Evolutionary conservation across 1,140 invertebrate genomes (phyloP).

Genomic region (Listronotus oregonensis): DNA sequence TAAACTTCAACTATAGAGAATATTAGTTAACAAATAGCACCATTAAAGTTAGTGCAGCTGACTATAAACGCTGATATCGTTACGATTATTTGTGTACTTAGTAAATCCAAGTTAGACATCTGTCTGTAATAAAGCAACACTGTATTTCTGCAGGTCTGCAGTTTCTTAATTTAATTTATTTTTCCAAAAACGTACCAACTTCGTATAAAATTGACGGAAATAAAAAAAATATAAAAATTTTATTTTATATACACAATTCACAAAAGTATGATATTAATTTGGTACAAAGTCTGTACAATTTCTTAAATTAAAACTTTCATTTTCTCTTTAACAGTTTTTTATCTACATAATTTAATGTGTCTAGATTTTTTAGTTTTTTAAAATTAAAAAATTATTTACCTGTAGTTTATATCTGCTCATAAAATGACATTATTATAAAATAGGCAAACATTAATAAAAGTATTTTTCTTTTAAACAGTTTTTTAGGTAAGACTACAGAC

Average conservation of each 20-base stretch:
- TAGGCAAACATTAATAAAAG: too few relatives aligned
- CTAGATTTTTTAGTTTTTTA: too few relatives aligned
- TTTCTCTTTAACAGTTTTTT: too few relatives aligned
- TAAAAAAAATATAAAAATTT: background rate
- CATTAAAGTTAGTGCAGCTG: constrained; percentile 11
- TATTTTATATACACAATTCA: background rate
- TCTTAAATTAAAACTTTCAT: too few relatives aligned
- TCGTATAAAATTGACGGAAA: background rate
- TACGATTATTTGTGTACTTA: constrained; percentile 4
- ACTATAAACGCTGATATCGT: constrained; percentile 8
- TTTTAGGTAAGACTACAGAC: too few relatives aligned
- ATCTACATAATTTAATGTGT: too few relatives aligned
- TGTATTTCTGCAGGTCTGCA: constrained; percentile 1
- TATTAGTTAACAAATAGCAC: constrained; percentile 13
- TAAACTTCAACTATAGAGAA: background rate
- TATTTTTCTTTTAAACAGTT: too few relatives aligned
- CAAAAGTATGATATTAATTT: too few relatives aligned
- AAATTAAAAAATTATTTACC: too few relatives aligned
- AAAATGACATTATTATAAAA: too few relatives aligned
- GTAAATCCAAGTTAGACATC: constrained; percentile 4
- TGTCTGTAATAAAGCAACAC: constrained; percentile 6
- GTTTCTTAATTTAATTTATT: constrained; percentile 1
- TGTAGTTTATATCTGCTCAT: too few relatives aligned
- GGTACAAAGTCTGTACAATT: too few relatives aligned
- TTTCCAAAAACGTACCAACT: background rate